These are phyloP conservation scores for Sinocyclocheilus maitianheensis DNA, from an alignment of 2,113 vertebrate species.

Conservation along the genomic window DNA sequence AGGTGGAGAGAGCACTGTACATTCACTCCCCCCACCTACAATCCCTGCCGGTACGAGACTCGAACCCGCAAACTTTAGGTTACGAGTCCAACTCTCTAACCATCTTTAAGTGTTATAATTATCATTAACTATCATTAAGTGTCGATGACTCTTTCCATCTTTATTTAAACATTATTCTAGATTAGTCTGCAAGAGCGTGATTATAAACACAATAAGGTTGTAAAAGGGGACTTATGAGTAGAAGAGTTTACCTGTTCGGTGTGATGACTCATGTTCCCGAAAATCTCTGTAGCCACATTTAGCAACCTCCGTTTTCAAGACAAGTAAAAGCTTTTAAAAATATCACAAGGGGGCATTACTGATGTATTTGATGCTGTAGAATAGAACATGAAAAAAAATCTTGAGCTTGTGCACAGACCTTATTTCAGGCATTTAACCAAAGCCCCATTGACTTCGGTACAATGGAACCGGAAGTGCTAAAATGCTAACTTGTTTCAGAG, in stretches of 20 bases:
- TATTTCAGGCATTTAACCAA: neutral
- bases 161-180: neutral
- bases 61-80: too few relatives aligned
- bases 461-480: neutral
- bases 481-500: neutral
- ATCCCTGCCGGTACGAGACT: too few relatives aligned
- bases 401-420: neutral
- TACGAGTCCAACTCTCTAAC: too few relatives aligned
- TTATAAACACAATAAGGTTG: neutral
- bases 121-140: neutral
- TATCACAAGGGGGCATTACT: neutral
- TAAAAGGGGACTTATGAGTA: neutral
- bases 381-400: neutral
- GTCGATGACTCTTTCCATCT: neutral
- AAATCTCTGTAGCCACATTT: neutral
- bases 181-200: neutral
- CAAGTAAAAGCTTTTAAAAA: constrained; percentile 3
- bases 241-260: neutral
- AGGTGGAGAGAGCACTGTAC: neutral
- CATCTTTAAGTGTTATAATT: too few relatives aligned
- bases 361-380: neutral
- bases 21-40: too few relatives aligned
- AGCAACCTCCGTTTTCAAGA: neutral
- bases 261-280: neutral
- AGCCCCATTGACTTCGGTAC: neutral